Percentiles rank a stretch among this genome's conserved stretches.
Evolutionary conservation across 2,888 invertebrate species (phyloP).

Genomic region (Cantharis nigra): DNA sequence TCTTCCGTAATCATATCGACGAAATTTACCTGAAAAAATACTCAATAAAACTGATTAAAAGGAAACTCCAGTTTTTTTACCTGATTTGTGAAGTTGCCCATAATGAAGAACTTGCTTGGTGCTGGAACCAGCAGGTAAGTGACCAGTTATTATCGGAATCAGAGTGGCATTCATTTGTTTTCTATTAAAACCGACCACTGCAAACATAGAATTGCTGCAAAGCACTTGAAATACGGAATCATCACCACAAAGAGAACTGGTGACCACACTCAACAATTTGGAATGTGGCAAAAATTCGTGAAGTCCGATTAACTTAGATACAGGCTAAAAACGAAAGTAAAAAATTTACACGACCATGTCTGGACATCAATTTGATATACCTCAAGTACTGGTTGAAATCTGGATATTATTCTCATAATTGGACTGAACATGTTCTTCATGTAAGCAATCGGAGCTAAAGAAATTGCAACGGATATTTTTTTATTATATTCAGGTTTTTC

Average conservation of each 20-base stretch:
- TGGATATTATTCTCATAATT: background rate
- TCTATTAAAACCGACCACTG: slow-evolving; percentile 46
- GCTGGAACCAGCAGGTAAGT: slow-evolving; percentile 36
- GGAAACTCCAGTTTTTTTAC: background rate
- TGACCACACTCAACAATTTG: slow-evolving; percentile 58
- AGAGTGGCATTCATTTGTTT: slow-evolving; percentile 46
- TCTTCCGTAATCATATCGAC: slow-evolving; percentile 16
- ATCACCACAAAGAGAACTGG: slow-evolving; percentile 55
- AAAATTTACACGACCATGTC: background rate
- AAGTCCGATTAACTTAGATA: slow-evolving; percentile 45
- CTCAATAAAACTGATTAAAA: background rate
- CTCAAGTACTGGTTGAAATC: background rate
- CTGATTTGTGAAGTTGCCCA: background rate
- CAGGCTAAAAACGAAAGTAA: background rate
- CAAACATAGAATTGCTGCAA: slow-evolving; percentile 47
- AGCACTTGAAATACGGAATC: slow-evolving; percentile 39
- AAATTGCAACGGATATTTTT: slow-evolving; percentile 60
- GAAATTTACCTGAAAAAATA: background rate
- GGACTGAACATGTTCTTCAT: slow-evolving; percentile 57
- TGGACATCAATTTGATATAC: background rate
- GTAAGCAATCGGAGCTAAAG: slow-evolving; percentile 63
- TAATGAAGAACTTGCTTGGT: background rate
- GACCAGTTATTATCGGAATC: slow-evolving; percentile 41
- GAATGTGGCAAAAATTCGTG: slow-evolving; percentile 68
- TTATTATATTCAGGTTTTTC: slow-evolving; percentile 60